Evolutionary conservation across 2,888 invertebrate species (phyloP), one percentile per base, ranked within the genome.

Genomic region (Azorinus chamasolen): DNA sequence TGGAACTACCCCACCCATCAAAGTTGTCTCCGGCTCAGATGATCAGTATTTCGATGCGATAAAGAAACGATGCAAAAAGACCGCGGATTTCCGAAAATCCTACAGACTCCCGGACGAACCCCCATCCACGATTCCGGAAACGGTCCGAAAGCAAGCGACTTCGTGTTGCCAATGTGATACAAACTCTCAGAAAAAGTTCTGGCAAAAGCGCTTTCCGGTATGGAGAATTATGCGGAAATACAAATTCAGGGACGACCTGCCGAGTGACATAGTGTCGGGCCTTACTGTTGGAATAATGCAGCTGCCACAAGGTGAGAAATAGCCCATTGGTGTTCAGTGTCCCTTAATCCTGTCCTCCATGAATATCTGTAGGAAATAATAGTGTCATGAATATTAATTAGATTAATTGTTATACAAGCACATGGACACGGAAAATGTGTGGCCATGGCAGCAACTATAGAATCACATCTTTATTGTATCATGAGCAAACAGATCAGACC

Each of bases 211-310:
- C 24, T 72, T 80, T 68, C 79, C 79, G 39, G 69, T 76, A 12
- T 76, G 64, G 65, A 53, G 69, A 45, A 80, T 76, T 32, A 75
- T 92, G 86, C 83, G 85, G 27, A 88, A 88, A 53, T 93, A 93
- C 77, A 87, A 88, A 59, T 70, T 85, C 77, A 84, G 79, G 69
- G 72, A 88, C 22, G 93, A 96, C 92, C 93, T 97, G 24, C 86
- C 96, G 0, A 95, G 95, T 18, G 98, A 98, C 93, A 86, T 97
- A 51, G 95, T 97, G 1, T 95, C 97, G 0, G 98, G 98, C 0
- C 95, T 96, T 43, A 98, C 98, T 0, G 96, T 97, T 0, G 97
- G 92, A 10, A 89, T 93, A 18, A 93, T 92, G 92, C 92, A 93
- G 74, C 89, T 93, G 16, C 93, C 93, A 16, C 93, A 93, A 85